These are phyloP conservation scores for Anabas testudineus DNA, from an alignment of 2,797 vertebrate genomes.

Conservation along the genomic window DNA sequence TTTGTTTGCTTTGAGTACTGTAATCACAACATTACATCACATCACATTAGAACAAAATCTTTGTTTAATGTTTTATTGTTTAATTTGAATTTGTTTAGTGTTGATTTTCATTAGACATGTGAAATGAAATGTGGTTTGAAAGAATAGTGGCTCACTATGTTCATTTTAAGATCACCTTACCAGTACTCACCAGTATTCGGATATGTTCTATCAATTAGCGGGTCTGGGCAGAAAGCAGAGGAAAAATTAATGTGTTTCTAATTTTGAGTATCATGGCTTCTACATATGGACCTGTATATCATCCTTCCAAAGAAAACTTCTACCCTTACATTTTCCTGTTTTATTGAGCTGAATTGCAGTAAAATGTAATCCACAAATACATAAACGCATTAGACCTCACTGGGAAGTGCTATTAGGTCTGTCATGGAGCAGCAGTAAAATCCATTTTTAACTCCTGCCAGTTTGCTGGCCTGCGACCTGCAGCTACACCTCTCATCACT, in stretches of 20 bases:
- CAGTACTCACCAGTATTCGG: conserved; percentile 75
- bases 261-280: conserved; percentile 80
- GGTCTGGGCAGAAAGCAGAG: conserved; percentile 72
- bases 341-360: conserved; percentile 82
- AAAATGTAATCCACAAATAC: conserved; percentile 83
- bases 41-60: conserved; percentile 31
- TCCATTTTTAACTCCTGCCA: conserved; percentile 79
- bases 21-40: conserved; percentile 65
- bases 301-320: conserved; percentile 83
- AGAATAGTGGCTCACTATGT: conserved; percentile 58
- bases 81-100: conserved; percentile 32
- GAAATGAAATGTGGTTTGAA: conserved; percentile 46
- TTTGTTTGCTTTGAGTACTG: conserved; percentile 47
- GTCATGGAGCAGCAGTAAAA: conserved; percentile 76
- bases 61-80: conserved; percentile 26
- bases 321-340: conserved; percentile 79
- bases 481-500: conserved; percentile 81
- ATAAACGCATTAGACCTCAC: conserved; percentile 82
- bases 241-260: conserved; percentile 82
- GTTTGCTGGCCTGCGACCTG: conserved; percentile 65
- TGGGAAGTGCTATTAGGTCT: conserved; percentile 78
- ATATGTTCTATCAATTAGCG: conserved; percentile 83
- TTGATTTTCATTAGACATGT: conserved; percentile 51
- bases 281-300: conserved; percentile 70
- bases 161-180: conserved; percentile 75